Percentiles rank a stretch among this genome's conserved stretches.
Conservation (phyloP, 2,113 vertebrate genomes). For the Apteryx mantelli region DNA sequence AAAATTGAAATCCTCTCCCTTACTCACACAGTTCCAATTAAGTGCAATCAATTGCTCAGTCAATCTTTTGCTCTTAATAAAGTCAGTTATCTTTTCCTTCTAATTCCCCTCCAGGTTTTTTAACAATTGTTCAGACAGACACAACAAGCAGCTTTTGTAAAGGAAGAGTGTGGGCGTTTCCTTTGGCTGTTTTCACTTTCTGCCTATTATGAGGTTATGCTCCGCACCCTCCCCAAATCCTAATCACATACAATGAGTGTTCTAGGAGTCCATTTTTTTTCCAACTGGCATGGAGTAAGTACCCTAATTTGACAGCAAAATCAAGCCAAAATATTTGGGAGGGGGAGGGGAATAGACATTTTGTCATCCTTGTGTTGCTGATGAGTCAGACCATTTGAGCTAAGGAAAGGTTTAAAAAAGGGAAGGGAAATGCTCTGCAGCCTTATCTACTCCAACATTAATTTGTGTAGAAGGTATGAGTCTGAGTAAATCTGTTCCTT, state of each 20-base stretch:
- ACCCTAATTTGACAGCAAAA: conserved; percentile 49
- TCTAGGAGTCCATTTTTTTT: not conserved
- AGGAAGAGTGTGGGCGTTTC: conserved; percentile 72
- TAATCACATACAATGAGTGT: conserved; percentile 43
- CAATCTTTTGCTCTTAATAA: conserved; percentile 72
- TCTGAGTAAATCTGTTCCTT: not conserved
- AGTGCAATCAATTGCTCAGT: conserved; percentile 66
- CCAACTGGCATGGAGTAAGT: conserved; percentile 6
- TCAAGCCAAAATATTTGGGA: conserved; percentile 11
- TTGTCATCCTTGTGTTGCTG: conserved; percentile 49
- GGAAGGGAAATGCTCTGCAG: conserved; percentile 20
- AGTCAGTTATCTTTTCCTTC: conserved; percentile 55
- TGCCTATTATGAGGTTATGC: conserved; percentile 62
- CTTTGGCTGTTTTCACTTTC: conserved; percentile 71
- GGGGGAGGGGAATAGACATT: not conserved
- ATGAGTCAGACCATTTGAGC: conserved; percentile 53
- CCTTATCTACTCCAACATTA: conserved; percentile 50
- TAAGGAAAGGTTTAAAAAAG: conserved; percentile 38
- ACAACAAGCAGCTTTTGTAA: conserved; percentile 70
- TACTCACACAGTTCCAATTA: conserved; percentile 41
- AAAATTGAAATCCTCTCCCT: not conserved
- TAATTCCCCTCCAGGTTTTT: conserved; percentile 63
- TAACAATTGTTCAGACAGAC: conserved; percentile 71
- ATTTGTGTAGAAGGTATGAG: conserved; percentile 54
- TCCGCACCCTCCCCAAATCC: conserved; percentile 30